phyloP scores from a whole-genome alignment of 2,888 invertebrate genomes.

The Polietes domitor region DNA sequence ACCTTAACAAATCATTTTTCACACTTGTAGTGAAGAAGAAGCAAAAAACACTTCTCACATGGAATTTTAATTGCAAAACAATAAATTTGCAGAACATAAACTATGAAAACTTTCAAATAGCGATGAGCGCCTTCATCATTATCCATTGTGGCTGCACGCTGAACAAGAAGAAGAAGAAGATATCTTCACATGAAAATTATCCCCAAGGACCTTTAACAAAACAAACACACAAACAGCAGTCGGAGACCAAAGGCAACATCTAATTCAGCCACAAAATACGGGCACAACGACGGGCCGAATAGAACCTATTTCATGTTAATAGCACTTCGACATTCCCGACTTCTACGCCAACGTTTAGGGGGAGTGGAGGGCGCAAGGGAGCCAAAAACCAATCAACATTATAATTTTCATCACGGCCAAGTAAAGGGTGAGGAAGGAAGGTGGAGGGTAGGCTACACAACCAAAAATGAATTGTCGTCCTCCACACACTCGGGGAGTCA shows the following conservation, averaged over 20 bases:
- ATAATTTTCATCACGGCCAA: constrained; percentile 69
- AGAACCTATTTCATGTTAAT: constrained; percentile 58
- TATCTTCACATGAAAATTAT: constrained; percentile 11
- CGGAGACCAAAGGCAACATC: constrained; percentile 29
- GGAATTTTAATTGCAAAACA: constrained; percentile 68
- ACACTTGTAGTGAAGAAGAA: constrained; percentile 16
- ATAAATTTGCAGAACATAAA: constrained; percentile 66
- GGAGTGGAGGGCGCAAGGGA: not conserved
- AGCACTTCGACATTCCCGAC: constrained; percentile 59
- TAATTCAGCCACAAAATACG: constrained; percentile 1
- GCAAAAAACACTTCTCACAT: constrained; percentile 49
- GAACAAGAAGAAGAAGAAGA: not conserved
- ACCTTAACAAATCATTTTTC: too few relatives aligned
- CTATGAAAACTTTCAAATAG: constrained; percentile 28
- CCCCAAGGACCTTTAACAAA: constrained; percentile 59
- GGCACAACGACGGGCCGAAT: not conserved
- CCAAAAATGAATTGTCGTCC: constrained; percentile 31
- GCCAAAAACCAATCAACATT: constrained; percentile 71
- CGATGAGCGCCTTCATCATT: not conserved
- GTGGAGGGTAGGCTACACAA: not conserved
- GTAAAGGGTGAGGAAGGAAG: not conserved
- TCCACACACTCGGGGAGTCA: constrained; percentile 23
- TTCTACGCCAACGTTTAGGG: constrained; percentile 36
- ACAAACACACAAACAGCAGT: constrained; percentile 43
- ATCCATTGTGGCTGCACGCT: not conserved